Evolutionary conservation across 2,113 vertebrate species (phyloP).

Genomic region (Phodopus roborovskii): DNA sequence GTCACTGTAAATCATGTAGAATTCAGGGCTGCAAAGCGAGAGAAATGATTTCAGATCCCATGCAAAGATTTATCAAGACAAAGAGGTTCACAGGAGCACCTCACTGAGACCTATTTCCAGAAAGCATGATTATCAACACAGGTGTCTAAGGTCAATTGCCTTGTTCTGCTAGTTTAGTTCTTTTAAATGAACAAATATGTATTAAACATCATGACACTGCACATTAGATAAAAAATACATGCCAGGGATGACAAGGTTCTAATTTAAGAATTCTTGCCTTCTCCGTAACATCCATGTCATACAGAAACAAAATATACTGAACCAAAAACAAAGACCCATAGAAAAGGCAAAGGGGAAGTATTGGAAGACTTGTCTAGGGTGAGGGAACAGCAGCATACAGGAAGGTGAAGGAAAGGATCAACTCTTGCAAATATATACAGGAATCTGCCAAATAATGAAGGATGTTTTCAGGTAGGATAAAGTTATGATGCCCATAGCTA

Average conservation of each 20-base stretch:
- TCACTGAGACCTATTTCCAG: background rate
- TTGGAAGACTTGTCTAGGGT: fast-evolving
- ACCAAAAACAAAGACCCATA: background rate
- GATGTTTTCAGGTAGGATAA: background rate
- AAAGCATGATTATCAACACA: background rate
- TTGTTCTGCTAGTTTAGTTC: background rate
- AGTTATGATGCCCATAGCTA: fast-evolving
- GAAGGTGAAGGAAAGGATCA: background rate
- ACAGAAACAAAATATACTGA: background rate
- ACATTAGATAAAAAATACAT: background rate
- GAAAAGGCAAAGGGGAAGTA: fast-evolving
- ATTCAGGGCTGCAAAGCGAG: background rate
- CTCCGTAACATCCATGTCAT: background rate
- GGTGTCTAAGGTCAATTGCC: background rate
- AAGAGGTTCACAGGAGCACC: fast-evolving
- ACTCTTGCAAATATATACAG: background rate
- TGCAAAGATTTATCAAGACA: background rate
- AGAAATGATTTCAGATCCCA: background rate
- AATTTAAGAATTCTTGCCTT: background rate
- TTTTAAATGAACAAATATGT: background rate
- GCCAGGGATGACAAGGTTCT: background rate
- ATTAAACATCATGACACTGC: background rate
- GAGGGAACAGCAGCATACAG: too few relatives aligned
- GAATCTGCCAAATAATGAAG: too few relatives aligned
- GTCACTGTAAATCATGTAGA: background rate